These are phyloP conservation scores for Yponomeuta sedellus DNA, from an alignment of 2,888 invertebrate genomes.

Conservation along the genomic window DNA sequence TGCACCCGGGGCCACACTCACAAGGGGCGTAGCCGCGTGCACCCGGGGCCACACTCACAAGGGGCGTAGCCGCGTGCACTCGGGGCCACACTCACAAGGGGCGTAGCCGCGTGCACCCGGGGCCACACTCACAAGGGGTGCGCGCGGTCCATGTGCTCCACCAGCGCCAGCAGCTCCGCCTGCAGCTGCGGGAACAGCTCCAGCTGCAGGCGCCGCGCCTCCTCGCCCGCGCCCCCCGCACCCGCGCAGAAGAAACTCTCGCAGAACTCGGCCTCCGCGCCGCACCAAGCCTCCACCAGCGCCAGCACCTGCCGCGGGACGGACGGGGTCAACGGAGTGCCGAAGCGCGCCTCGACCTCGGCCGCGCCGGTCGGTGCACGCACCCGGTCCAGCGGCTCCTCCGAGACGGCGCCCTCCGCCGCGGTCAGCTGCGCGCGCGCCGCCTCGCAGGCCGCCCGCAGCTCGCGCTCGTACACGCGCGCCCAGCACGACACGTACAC, in stretches of 20 bases:
- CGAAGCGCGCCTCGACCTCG: too few species aligned
- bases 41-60: too few species aligned
- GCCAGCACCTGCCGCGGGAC: constrained; percentile 80
- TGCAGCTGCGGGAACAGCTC: constrained; percentile 93
- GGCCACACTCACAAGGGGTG: constrained; percentile 88
- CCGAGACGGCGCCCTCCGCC: constrained; percentile 27
- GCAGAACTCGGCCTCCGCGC: constrained; percentile 97
- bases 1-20: too few species aligned
- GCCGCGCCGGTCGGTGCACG: constrained; percentile 10
- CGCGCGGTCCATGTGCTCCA: constrained; percentile 89
- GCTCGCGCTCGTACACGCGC: constrained; percentile 92
- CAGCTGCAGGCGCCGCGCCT: constrained; percentile 90
- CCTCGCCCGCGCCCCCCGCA: constrained; percentile 60
- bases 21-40: too few species aligned
- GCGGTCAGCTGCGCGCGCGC: constrained; percentile 69
- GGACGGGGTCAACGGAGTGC: too few species aligned
- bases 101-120: neutral
- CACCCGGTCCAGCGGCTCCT: constrained; percentile 43
- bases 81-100: too few species aligned
- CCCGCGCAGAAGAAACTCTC: constrained; percentile 83
- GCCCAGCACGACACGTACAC: constrained; percentile 88
- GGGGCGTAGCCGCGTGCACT: too few species aligned
- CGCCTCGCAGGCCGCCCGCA: constrained; percentile 85
- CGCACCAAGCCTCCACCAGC: constrained; percentile 92
- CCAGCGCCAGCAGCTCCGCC: constrained; percentile 89